Conservation (phyloP, 2,797 vertebrate species). For the Craterocephalus amniculus region DNA sequence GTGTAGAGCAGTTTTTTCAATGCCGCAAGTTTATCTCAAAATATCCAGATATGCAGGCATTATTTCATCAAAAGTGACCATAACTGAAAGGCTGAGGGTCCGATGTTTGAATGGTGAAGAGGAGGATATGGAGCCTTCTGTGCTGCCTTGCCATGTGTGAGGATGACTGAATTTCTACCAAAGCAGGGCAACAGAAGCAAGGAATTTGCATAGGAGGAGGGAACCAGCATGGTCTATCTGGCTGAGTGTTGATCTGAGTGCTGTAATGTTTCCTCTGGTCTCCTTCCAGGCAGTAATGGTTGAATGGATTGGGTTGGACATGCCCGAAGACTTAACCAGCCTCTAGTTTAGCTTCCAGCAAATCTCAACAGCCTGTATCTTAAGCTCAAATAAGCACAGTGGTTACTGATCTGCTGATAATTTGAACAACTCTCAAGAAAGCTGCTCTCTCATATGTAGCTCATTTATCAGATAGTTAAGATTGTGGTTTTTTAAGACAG, state of each 20-base stretch:
- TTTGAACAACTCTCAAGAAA: conserved; percentile 65
- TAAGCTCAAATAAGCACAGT: conserved; percentile 72
- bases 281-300: conserved; percentile 80
- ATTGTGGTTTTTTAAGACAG: conserved; percentile 42
- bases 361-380: conserved; percentile 68
- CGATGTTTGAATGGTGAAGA: conserved; percentile 37
- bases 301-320: conserved; percentile 82
- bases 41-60: conserved; percentile 3
- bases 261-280: conserved; percentile 77
- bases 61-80: conserved; percentile 31
- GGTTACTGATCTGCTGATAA: conserved; percentile 66
- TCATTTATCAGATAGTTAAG: conserved; percentile 61
- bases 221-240: conserved; percentile 45
- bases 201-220: conserved; percentile 53
- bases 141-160: conserved; percentile 57
- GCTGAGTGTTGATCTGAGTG: conserved; percentile 61
- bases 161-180: conserved; percentile 49
- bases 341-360: conserved; percentile 69
- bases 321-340: conserved; percentile 73
- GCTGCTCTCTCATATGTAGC: conserved; percentile 55
- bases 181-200: conserved; percentile 36
- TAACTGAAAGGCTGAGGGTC: conserved; percentile 47
- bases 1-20: conserved; percentile 17
- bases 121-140: conserved; percentile 27
- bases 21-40: conserved; percentile 22